Evolutionary conservation across 2,113 vertebrate genomes (phyloP), one percentile per base, ranked within the genome.

Genomic region (Chitala chitala): DNA sequence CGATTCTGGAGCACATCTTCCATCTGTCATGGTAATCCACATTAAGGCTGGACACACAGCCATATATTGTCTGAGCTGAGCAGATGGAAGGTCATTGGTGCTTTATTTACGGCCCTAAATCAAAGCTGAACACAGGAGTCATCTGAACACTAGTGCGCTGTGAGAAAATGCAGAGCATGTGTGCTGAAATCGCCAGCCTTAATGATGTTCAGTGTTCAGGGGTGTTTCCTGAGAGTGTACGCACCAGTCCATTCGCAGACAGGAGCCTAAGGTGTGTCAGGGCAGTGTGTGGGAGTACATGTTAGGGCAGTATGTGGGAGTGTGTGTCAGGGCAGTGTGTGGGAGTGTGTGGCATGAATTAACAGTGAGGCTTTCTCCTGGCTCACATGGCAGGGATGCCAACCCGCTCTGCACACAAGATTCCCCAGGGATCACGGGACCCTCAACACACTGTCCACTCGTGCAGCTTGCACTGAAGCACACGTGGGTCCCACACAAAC

Each of bases 11-110:
- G 38, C 38, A 9, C 51, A 55, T 71, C 54, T 76, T 31, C 51
- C 53, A 69, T 76, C 74, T 33, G 33, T 71, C 48, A 69, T 38
- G n/a, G 68, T 76, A 76, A 71, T 76, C 68, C 68, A 63, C 26
- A 59, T 61, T 76, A 76, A 71, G 46, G 75, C 42, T 29, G 56
- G 44, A 53, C 68, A 63, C 75, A 1, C 20, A 2, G 69, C 5
- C 29, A 63, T 50, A 1, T 64, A 42, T 54, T 58, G 75, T 20
- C 29, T 46, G 29, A n/a, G 58, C 40, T 38, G 22, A 76, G 58
- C 55, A 50, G 40, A 50, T 33, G 66, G 46, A 76, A 70, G 44
- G 75, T 63, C 55, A 24, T 17, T 51, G 5, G 15, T 0, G 2
- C n/a, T 76, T 71, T 70, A 75, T 56, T 75, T 61, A 71, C 48